Evolutionary conservation across 1,140 invertebrate genomes (phyloP), one percentile per base, ranked within the genome.

Genomic region (Caenorhabditis remanei): DNA sequence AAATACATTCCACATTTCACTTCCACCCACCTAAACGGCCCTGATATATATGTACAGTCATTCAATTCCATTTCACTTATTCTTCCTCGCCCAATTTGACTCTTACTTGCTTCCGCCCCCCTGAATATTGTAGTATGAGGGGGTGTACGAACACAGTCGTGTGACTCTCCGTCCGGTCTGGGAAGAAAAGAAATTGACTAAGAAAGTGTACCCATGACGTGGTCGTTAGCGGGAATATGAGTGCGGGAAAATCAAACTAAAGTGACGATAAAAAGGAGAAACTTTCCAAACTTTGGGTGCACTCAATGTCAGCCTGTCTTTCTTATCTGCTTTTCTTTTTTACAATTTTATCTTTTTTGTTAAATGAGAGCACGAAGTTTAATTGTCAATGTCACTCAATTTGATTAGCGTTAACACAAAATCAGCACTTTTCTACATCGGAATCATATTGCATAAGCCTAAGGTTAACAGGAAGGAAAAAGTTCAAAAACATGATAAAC

Each of bases 121-220:
- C 46, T 50, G n/a, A 71, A 43, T 50, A 21, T 32, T 79, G 46
- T 79, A 79, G 71, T 79, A 19, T 79, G 71, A 24, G 71, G 43
- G 46, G 71, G 71, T 79, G 71, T 79, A 79, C 71, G 46, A 79
- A 50, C 46, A 79, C 46, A 21, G 71, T 79, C 71, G 46, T 79
- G 71, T 79, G 71, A 79, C 71, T 79, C 43, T 79, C 46, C 71
- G 21, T 79, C 71, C 71, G 71, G 71, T 50, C 43, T 79, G 14
- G 65, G 40, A 43, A 46, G 65, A 46, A 46, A 46, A 24, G 40
- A 41, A 79, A 79, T 50, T 13, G 32, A 50, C 61, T 63, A 63
- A 63, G 56, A n/a, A n/a, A 46, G 46, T 50, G 40, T 50, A 79
- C 71, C 19, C 21, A 79, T 79, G 71, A 79, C 71, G 71, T 79